These are phyloP conservation scores for Nomada flava DNA, from an alignment of 2,888 invertebrate species.

Conservation along the genomic window DNA sequence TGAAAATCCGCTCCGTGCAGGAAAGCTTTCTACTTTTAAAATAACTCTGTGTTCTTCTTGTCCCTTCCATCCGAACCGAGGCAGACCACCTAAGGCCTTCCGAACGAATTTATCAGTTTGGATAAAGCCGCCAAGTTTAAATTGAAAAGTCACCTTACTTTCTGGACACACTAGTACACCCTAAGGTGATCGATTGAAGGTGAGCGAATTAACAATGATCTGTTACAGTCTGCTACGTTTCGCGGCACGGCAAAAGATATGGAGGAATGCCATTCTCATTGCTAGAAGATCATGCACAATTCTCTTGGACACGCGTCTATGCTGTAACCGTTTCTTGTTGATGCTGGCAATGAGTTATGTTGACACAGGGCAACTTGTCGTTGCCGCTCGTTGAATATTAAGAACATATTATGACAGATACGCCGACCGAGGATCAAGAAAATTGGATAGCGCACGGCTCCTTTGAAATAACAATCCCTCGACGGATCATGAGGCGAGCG, in stretches of 20 bases:
- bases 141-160: no score
- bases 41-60: neutral
- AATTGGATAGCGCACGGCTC: conserved; percentile 20
- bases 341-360: conserved; percentile 78
- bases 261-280: neutral
- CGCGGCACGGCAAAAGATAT: no score
- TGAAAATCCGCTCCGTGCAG: conserved; percentile 48
- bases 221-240: no score
- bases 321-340: conserved; percentile 73
- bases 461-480: conserved; percentile 23
- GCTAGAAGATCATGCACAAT: conserved; percentile 50
- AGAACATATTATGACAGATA: conserved; percentile 65
- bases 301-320: conserved; percentile 55
- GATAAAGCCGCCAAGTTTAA: no score
- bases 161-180: no score
- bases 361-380: conserved; percentile 73
- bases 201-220: no score
- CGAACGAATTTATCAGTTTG: no score
- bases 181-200: no score
- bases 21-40: conserved; percentile 26
- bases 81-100: no score
- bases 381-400: conserved; percentile 60
- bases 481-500: conserved; percentile 39
- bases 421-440: conserved; percentile 31
- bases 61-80: neutral